phyloP scores from a whole-genome alignment of 2,888 invertebrate genomes.

The Chloroclysta siterata region DNA sequence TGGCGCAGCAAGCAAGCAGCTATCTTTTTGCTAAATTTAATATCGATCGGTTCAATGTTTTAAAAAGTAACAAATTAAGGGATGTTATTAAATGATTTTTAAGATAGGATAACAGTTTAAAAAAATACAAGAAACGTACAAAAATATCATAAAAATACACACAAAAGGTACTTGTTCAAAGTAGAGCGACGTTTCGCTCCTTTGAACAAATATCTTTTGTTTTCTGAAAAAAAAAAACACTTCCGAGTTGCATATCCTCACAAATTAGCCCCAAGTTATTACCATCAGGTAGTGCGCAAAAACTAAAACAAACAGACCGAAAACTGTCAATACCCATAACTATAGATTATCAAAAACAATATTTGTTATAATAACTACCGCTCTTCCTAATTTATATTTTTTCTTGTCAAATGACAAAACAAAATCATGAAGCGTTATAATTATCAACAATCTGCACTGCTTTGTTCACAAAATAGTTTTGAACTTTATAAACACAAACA shows the following conservation, averaged over 20 bases:
- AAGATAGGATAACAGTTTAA: too few relatives aligned
- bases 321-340: slow-evolving; percentile 48
- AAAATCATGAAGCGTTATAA: slow-evolving; percentile 56
- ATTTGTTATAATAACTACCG: slow-evolving; percentile 54
- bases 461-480: not conserved
- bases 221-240: slow-evolving; percentile 6
- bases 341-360: slow-evolving; percentile 60
- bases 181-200: too few relatives aligned
- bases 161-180: too few relatives aligned
- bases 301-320: slow-evolving; percentile 36
- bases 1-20: too few relatives aligned
- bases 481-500: not conserved
- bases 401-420: slow-evolving; percentile 60
- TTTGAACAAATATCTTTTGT: too few relatives aligned
- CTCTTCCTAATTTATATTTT: slow-evolving; percentile 53
- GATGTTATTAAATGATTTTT: too few relatives aligned
- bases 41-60: too few relatives aligned
- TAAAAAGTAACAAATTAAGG: too few relatives aligned
- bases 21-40: too few relatives aligned
- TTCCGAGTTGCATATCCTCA: slow-evolving; percentile 19
- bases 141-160: too few relatives aligned
- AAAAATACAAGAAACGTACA: too few relatives aligned
- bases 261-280: slow-evolving; percentile 28
- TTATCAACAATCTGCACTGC: slow-evolving; percentile 23
- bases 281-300: slow-evolving; percentile 32